These are phyloP conservation scores for Chaetophractus vellerosus DNA, from an alignment of 2,797 vertebrate genomes.

Conservation along the genomic window DNA sequence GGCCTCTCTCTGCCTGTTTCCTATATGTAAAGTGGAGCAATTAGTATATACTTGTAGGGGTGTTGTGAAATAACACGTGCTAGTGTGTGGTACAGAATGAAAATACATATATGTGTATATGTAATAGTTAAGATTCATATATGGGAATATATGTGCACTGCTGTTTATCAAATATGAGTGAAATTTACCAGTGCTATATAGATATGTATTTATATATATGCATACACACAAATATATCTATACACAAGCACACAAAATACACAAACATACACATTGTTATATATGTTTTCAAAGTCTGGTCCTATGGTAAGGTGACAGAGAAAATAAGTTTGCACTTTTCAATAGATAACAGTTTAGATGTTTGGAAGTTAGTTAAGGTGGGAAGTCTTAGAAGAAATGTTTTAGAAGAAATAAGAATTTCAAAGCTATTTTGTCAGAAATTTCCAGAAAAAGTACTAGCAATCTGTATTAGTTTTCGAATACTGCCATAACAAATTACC, in stretches of 20 bases:
- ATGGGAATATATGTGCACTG: background rate
- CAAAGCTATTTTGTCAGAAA: background rate
- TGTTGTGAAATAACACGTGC: background rate
- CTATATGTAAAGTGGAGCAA: background rate
- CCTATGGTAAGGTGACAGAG: background rate
- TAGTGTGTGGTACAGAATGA: background rate
- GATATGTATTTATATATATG: background rate
- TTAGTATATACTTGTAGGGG: background rate
- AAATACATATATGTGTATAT: background rate
- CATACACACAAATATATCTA: background rate
- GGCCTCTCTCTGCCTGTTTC: conserved; percentile 4
- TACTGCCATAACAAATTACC: background rate
- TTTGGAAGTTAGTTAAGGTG: conserved; percentile 45
- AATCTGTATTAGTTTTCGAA: background rate
- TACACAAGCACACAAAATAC: background rate
- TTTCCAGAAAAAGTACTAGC: background rate
- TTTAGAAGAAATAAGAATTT: conserved; percentile 6
- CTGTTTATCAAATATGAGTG: background rate
- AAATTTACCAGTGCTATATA: background rate
- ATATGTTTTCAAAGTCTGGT: background rate
- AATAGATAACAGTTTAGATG: background rate
- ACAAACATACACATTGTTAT: background rate
- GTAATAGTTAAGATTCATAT: background rate
- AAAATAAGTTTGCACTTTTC: background rate
- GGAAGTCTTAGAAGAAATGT: background rate